Evolutionary conservation across 2,113 vertebrate species (phyloP), one percentile per base, ranked within the genome.

Genomic region (Cinclus cinclus): DNA sequence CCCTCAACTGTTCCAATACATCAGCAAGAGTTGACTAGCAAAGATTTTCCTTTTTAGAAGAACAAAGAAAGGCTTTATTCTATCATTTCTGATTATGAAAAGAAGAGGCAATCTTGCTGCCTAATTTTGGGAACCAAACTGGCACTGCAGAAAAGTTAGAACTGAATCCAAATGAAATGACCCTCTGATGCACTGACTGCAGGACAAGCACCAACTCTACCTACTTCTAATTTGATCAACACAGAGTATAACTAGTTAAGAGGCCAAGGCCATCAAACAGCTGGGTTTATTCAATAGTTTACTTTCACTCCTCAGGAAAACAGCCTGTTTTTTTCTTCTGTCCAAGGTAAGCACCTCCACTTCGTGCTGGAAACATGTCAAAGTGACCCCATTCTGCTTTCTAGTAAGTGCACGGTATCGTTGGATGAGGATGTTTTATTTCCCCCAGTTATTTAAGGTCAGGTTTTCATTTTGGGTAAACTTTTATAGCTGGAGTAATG

Each of bases 51-150:
- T 91, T 73, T 91, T 89, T 53, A 76, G 58, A 87, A 84, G 64
- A 73, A 92, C 78, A 92, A 92, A 87, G 77, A 77, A 76, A 23
- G 76, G 28, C 17, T 76, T 89, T 95, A 49, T 94, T 84, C 69
- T 44, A 12, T 68, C 23, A 46, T 68, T 91, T 81, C 31, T 94
- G 52, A 84, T 91, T 89, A 71, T 52, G 52, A 86, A 90, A 80
- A 16, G 76, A 93, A 95, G 73, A 93, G 24, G 39, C 86, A 92
- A 60, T 83, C 23, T 87, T 71, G 56, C 39, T 90, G 71, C 35
- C 73, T 89, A 59, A 92, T 73, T 92, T 35, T 24, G 47, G 44
- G 42, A 93, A 47, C 42, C 86, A 81, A 90, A 92, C 24, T 59
- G 89, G 64, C 31, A 10, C 25, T 3, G 8, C 13, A 63, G 16